Percentiles rank a stretch among this genome's conserved stretches.
Evolutionary conservation across 2,797 vertebrate species (phyloP).

Genomic region (Phalanger gymnotis): DNA sequence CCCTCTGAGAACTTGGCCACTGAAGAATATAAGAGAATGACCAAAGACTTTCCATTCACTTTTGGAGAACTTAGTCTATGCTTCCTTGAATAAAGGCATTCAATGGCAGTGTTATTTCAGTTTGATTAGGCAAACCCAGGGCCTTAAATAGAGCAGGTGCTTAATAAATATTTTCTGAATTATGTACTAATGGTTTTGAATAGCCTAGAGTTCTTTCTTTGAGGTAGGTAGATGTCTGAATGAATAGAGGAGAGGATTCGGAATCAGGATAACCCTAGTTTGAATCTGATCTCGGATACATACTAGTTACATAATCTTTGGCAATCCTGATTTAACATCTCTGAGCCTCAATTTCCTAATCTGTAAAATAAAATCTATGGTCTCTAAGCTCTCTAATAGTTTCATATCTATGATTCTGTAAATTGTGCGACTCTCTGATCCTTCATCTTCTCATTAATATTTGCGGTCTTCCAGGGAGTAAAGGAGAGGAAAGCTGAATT

Average conservation of each 20-base stretch:
- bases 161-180: not conserved
- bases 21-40: not conserved
- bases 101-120: not conserved
- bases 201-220: not conserved
- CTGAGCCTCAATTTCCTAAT: not conserved
- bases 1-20: not conserved
- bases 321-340: not conserved
- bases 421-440: not conserved
- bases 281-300: not conserved
- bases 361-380: not conserved
- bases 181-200: not conserved
- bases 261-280: not conserved
- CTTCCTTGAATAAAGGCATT: not conserved
- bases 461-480: not conserved
- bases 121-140: constrained; percentile 21
- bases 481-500: not conserved
- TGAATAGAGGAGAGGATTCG: not conserved
- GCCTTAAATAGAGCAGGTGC: not conserved
- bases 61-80: not conserved
- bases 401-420: not conserved
- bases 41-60: not conserved
- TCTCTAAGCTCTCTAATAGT: not conserved
- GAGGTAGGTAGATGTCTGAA: not conserved
- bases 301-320: not conserved
- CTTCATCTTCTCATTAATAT: not conserved